A percentile compares a stretch with the other conserved stretches of the same genome.
These are phyloP conservation scores for Digitonthophagus gazella DNA, from an alignment of 2,888 invertebrate genomes.

Conservation along the genomic window DNA sequence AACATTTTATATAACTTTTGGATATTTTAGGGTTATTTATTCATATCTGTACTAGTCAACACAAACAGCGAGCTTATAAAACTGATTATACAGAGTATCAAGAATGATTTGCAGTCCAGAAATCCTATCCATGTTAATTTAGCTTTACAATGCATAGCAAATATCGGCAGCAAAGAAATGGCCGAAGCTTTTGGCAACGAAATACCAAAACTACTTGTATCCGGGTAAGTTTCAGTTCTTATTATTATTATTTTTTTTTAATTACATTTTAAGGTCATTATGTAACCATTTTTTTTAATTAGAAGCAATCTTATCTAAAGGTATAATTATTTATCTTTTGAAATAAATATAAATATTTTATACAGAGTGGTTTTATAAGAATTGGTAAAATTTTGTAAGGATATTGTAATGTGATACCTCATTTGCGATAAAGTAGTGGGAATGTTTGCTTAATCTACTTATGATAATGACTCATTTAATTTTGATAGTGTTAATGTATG, in stretches of 20 bases:
- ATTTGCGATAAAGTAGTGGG: too few species aligned
- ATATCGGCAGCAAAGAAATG: slow-evolving; percentile 99
- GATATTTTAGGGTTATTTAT: slow-evolving; percentile 88
- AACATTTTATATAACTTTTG: not conserved
- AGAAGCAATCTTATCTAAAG: not conserved
- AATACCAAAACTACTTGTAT: slow-evolving; percentile 96
- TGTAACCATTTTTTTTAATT: not conserved
- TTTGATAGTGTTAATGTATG: too few species aligned
- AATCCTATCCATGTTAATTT: slow-evolving; percentile 99
- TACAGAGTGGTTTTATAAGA: too few species aligned
- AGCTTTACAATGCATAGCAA: slow-evolving; percentile 98
- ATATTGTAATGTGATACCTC: too few species aligned
- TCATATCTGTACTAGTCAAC: slow-evolving; percentile 98
- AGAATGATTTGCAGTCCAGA: slow-evolving; percentile 93
- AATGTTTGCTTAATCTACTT: too few species aligned
- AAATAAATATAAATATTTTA: slow-evolving; percentile 13
- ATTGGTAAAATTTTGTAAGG: too few species aligned
- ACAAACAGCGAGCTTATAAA: slow-evolving; percentile 99
- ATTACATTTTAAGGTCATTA: not conserved
- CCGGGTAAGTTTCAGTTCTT: slow-evolving; percentile 65
- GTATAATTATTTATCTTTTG: slow-evolving; percentile 1
- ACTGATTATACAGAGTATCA: slow-evolving; percentile 98
- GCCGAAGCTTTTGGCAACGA: slow-evolving; percentile 99
- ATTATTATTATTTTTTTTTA: not conserved
- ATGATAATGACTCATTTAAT: too few species aligned